phyloP scores from a whole-genome alignment of 2,888 invertebrate species.

The Gymnoscelis rufifasciata region DNA sequence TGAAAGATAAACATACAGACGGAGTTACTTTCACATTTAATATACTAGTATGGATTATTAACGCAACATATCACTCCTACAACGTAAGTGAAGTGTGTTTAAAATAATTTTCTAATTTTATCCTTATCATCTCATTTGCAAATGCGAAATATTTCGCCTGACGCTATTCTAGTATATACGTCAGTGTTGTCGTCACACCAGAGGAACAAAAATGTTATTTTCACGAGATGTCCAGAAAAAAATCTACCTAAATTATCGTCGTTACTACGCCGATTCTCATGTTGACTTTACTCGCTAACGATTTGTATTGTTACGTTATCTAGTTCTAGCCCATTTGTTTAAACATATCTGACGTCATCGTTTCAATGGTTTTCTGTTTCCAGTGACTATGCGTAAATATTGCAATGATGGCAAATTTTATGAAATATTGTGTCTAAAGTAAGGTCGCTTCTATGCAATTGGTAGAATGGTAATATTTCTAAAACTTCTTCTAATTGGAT shows the following conservation, averaged over 20 bases:
- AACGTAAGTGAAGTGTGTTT: too few relatives aligned
- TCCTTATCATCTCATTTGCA: neutral
- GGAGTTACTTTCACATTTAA: too few relatives aligned
- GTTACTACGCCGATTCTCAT: constrained; percentile 23
- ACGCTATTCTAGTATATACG: constrained; percentile 1
- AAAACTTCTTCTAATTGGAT: too few relatives aligned
- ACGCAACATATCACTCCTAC: too few relatives aligned
- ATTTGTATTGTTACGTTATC: neutral
- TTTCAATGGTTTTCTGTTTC: neutral
- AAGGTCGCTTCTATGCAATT: too few relatives aligned
- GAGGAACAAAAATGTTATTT: neutral
- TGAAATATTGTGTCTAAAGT: constrained; percentile 5
- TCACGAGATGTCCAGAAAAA: neutral
- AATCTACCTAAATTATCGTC: constrained; percentile 14
- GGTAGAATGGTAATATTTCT: too few relatives aligned
- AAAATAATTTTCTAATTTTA: neutral
- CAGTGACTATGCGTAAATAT: neutral
- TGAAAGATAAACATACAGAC: too few relatives aligned
- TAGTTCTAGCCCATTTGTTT: constrained; percentile 12
- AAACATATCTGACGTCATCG: constrained; percentile 3
- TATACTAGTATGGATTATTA: too few relatives aligned
- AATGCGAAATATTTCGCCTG: neutral
- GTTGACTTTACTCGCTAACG: constrained; percentile 17
- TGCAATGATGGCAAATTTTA: constrained; percentile 1
- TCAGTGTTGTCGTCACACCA: constrained; percentile 25